These are phyloP conservation scores for Pogonocichla stellata DNA, from an alignment of 2,113 vertebrate genomes.

Conservation along the genomic window DNA sequence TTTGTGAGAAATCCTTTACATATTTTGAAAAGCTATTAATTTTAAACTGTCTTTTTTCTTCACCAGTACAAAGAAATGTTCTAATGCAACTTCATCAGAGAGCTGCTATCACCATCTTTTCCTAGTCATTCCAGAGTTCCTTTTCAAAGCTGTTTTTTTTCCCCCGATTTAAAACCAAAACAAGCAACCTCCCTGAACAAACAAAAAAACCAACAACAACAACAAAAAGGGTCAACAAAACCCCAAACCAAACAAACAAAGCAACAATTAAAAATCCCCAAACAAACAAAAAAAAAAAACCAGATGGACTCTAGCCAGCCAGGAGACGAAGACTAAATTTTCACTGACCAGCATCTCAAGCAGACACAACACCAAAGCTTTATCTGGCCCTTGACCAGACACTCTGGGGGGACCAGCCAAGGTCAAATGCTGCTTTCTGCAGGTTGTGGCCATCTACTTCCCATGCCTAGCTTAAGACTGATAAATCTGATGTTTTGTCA, in stretches of 20 bases:
- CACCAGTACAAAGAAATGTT: neutral
- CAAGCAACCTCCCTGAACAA: neutral
- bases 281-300: neutral
- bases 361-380: neutral
- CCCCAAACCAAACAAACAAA: neutral
- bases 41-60: neutral
- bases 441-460: neutral
- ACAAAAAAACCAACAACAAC: neutral
- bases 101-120: neutral
- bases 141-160: neutral
- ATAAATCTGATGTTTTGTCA: neutral
- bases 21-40: neutral
- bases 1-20: neutral
- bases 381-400: neutral
- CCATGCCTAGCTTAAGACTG: neutral
- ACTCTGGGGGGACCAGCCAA: neutral
- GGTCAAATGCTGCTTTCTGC: neutral
- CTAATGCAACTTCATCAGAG: neutral
- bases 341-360: neutral
- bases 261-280: too few relatives aligned
- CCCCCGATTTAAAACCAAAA: neutral
- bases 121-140: neutral
- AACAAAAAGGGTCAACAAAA: neutral
- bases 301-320: neutral
- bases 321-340: neutral